phyloP scores from a whole-genome alignment of 2,888 invertebrate genomes.

The Spisula solida region DNA sequence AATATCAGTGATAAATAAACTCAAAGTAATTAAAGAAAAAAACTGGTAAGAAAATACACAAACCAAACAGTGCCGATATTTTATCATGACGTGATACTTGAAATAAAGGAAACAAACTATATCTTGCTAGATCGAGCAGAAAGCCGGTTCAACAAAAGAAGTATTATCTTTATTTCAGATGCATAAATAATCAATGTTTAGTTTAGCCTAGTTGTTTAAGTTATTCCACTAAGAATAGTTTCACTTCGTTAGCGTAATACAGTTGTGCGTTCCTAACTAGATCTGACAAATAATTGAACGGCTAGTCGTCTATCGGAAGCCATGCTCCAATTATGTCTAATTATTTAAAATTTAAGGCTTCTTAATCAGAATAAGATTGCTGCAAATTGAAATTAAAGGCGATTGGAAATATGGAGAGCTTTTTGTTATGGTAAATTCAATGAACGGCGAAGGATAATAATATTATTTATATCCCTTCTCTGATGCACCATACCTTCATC shows the following conservation, averaged over 20 bases:
- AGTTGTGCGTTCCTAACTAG: not conserved
- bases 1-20: no score
- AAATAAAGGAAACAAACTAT: not conserved
- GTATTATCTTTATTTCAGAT: slow-evolving; percentile 29
- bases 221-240: not conserved
- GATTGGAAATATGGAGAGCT: not conserved
- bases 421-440: not conserved
- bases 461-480: not conserved
- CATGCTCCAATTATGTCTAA: not conserved
- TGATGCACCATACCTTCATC: no score
- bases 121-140: not conserved
- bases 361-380: slow-evolving; percentile 15
- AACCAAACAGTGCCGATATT: not conserved
- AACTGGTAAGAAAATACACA: no score
- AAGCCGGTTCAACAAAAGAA: not conserved
- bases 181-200: slow-evolving; percentile 29
- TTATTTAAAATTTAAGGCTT: slow-evolving; percentile 2
- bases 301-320: slow-evolving; percentile 3
- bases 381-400: not conserved
- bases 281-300: slow-evolving; percentile 14
- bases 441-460: not conserved
- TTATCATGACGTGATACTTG: not conserved
- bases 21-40: no score
- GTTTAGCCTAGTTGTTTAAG: not conserved
- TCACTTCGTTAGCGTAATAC: slow-evolving; percentile 10